A percentile compares a stretch with the other conserved stretches of the same genome.
These are phyloP conservation scores for Danio kyathit DNA, from an alignment of 2,797 vertebrate genomes.

Conservation along the genomic window DNA sequence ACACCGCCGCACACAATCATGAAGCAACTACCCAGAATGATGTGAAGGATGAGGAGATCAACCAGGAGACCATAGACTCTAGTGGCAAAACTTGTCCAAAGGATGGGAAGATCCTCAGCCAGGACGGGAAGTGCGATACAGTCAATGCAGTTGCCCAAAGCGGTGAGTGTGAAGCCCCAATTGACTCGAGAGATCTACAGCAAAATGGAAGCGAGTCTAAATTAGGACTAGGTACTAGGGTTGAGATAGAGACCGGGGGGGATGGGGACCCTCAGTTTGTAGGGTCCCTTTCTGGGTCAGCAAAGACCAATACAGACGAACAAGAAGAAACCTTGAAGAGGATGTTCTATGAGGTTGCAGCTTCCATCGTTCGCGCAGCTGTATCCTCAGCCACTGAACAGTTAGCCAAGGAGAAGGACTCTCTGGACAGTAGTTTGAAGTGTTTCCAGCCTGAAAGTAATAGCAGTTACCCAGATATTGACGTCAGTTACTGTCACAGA, in stretches of 20 bases:
- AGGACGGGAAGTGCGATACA: slow-evolving; percentile 67
- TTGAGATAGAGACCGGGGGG: slow-evolving; percentile 62
- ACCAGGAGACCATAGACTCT: slow-evolving; percentile 67
- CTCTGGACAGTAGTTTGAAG: slow-evolving; percentile 67
- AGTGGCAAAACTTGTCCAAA: slow-evolving; percentile 58
- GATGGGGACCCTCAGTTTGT: slow-evolving; percentile 63
- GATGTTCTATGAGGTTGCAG: slow-evolving; percentile 75
- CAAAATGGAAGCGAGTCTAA: slow-evolving; percentile 46
- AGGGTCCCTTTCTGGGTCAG: slow-evolving; percentile 60
- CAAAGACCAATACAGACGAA: slow-evolving; percentile 53
- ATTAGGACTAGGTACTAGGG: slow-evolving; percentile 65
- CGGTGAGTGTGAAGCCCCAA: slow-evolving; percentile 77
- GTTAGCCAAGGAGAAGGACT: slow-evolving; percentile 76
- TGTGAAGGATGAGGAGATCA: slow-evolving; percentile 66
- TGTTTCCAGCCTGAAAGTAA: slow-evolving; percentile 62
- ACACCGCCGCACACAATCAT: slow-evolving; percentile 76
- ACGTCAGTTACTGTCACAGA: slow-evolving; percentile 59
- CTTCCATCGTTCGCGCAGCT: slow-evolving; percentile 77
- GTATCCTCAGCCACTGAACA: slow-evolving; percentile 77
- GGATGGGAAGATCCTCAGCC: slow-evolving; percentile 80
- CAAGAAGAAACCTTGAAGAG: slow-evolving; percentile 72
- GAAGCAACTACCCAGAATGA: slow-evolving; percentile 72
- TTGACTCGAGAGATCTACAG: slow-evolving; percentile 63
- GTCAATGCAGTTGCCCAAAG: slow-evolving; percentile 74
- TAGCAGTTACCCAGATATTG: slow-evolving; percentile 56